Percentiles rank a stretch among this genome's conserved stretches.
Evolutionary conservation across 2,888 invertebrate species (phyloP).

Genomic region (Drosophila multiciliata): DNA sequence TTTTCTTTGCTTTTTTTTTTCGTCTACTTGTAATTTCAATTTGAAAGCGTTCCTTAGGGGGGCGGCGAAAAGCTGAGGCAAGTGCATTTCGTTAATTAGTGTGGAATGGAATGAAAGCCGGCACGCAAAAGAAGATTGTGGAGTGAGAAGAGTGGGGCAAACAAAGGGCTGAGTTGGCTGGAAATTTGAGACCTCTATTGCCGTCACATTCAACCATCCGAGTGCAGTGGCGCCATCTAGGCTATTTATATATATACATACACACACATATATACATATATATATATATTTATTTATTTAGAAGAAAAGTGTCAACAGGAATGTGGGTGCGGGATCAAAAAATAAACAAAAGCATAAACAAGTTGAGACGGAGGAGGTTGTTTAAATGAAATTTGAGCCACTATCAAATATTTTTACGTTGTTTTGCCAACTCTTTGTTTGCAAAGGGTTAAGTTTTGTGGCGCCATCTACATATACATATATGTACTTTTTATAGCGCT

Average conservation of each 20-base stretch:
- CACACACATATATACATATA: not conserved
- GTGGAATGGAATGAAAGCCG: slow-evolving; percentile 46
- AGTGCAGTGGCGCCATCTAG: slow-evolving; percentile 46
- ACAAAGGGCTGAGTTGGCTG: slow-evolving; percentile 44
- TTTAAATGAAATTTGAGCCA: slow-evolving; percentile 30
- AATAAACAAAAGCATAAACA: slow-evolving; percentile 6
- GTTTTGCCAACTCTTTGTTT: slow-evolving; percentile 4
- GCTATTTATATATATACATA: slow-evolving; percentile 5
- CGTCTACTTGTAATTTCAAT: slow-evolving; percentile 47
- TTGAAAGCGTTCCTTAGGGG: slow-evolving; percentile 33
- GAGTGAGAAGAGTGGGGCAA: slow-evolving; percentile 27
- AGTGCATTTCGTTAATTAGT: slow-evolving; percentile 80
- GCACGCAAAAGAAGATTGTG: not conserved
- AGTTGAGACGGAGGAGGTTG: not conserved
- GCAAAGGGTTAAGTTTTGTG: not conserved
- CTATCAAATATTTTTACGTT: not conserved
- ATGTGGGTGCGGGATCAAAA: slow-evolving; percentile 5
- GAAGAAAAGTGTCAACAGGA: slow-evolving; percentile 7
- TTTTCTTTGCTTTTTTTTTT: slow-evolving; percentile 34
- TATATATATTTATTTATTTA: not conserved
- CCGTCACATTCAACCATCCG: slow-evolving; percentile 25
- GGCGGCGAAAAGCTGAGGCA: slow-evolving; percentile 40
- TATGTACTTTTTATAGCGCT: not conserved
- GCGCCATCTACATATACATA: slow-evolving; percentile 5
- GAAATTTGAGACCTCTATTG: slow-evolving; percentile 53